A percentile compares a stretch with the other conserved stretches of the same genome.
Evolutionary conservation across 2,797 vertebrate genomes (phyloP).

Genomic region (Carduelis carduelis): DNA sequence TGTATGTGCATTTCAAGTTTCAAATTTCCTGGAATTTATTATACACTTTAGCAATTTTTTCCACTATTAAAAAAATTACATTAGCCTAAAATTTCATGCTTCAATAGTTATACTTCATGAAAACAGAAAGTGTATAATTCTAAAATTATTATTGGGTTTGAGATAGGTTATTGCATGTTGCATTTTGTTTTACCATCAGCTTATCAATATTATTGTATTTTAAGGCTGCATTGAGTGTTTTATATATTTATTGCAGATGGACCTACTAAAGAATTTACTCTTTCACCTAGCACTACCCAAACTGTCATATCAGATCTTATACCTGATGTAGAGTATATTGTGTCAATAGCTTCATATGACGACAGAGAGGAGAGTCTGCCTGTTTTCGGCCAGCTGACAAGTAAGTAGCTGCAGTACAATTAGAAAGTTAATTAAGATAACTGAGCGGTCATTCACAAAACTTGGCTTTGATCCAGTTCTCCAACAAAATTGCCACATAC

Average conservation of each 20-base stretch:
- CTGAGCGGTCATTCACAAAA: background rate
- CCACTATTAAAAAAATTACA: background rate
- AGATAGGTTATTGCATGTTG: background rate
- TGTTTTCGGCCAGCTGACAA: slow-evolving; percentile 89
- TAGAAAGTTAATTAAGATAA: background rate
- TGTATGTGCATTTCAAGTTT: background rate
- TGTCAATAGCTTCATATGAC: slow-evolving; percentile 85
- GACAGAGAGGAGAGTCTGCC: slow-evolving; percentile 87
- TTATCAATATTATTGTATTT: background rate
- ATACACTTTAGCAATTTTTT: background rate
- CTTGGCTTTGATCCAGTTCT: background rate
- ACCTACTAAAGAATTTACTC: slow-evolving; percentile 83
- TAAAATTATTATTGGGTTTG: background rate
- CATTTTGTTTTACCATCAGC: background rate
- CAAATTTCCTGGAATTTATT: background rate
- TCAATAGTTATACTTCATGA: background rate
- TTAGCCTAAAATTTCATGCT: background rate
- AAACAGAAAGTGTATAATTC: background rate
- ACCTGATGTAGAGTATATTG: slow-evolving; percentile 85
- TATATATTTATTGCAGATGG: slow-evolving; percentile 81
- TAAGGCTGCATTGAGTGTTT: slow-evolving; percentile 6
- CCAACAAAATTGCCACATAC: background rate
- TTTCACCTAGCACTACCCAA: slow-evolving; percentile 83
- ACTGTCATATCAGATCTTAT: slow-evolving; percentile 86
- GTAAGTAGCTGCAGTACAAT: slow-evolving; percentile 77